Evolutionary conservation across 2,113 vertebrate genomes (phyloP).

Genomic region (Strigops habroptila): DNA sequence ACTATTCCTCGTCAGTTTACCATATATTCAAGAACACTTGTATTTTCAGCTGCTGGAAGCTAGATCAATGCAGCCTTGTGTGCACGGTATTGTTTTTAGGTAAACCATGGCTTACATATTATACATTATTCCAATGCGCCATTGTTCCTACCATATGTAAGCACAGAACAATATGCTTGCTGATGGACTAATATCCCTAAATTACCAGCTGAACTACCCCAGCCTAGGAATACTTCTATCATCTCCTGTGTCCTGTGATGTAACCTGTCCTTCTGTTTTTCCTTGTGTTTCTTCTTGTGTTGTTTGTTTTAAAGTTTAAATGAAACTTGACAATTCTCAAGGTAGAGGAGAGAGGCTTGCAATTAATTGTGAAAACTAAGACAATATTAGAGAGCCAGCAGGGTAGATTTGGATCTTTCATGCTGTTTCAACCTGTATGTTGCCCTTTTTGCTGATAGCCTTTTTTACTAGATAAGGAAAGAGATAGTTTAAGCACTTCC

Average conservation of each 20-base stretch:
- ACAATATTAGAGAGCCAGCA: background rate
- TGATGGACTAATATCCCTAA: background rate
- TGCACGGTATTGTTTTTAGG: background rate
- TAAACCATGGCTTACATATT: background rate
- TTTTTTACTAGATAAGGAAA: background rate
- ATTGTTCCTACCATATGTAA: accelerated
- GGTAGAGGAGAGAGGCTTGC: background rate
- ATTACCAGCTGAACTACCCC: background rate
- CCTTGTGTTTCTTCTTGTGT: background rate
- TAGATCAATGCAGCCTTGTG: background rate
- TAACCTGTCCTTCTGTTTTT: background rate
- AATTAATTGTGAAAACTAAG: background rate
- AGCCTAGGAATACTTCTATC: background rate
- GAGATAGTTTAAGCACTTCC: background rate
- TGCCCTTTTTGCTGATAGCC: background rate
- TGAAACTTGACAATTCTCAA: background rate
- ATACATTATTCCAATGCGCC: background rate
- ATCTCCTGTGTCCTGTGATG: background rate
- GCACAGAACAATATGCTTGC: background rate
- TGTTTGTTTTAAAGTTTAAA: background rate
- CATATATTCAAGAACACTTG: background rate
- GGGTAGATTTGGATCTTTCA: background rate
- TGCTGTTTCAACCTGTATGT: accelerated
- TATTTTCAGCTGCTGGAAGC: background rate
- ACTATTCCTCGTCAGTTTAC: background rate